A percentile compares a stretch with the other conserved stretches of the same genome.
Conservation (phyloP, 1,140 invertebrate species). For the Sinonovacula constricta region DNA sequence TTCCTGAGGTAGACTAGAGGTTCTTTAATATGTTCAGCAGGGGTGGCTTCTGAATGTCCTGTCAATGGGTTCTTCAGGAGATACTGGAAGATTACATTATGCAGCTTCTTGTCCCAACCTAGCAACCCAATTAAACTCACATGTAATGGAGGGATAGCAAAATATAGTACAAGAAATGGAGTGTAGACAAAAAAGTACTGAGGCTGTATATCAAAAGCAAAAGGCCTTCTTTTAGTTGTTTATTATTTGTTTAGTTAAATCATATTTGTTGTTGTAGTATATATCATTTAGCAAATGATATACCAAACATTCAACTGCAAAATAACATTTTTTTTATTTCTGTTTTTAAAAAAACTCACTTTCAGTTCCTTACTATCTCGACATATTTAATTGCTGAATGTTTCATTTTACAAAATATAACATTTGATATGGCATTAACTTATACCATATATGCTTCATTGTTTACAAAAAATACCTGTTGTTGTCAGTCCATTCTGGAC, state of each 20-base stretch:
- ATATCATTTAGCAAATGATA: too few relatives aligned
- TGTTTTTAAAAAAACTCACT: background rate
- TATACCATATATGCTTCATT: too few relatives aligned
- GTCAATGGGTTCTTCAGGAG: conserved; percentile 63
- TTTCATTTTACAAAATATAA: too few relatives aligned
- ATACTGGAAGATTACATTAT: conserved; percentile 72
- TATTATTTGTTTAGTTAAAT: too few relatives aligned
- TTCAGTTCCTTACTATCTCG: conserved; percentile 1
- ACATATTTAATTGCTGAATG: too few relatives aligned
- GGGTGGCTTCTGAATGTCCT: conserved; percentile 50
- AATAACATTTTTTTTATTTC: too few relatives aligned
- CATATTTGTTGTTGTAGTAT: too few relatives aligned
- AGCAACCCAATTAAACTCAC: background rate
- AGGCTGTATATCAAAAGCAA: too few relatives aligned
- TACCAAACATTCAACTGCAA: too few relatives aligned
- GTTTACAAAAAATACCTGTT: conserved; percentile 62
- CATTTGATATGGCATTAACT: too few relatives aligned
- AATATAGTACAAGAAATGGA: background rate
- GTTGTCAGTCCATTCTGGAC: conserved; percentile 66
- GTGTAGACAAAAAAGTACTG: background rate
- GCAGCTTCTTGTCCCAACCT: conserved; percentile 74
- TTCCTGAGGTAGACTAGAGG: conserved; percentile 86
- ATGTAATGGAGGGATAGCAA: background rate
- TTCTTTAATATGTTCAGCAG: conserved; percentile 76
- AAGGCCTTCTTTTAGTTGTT: too few relatives aligned